Evolutionary conservation across 2,113 vertebrate species (phyloP), one percentile per base, ranked within the genome.

Genomic region (Mus pahari): DNA sequence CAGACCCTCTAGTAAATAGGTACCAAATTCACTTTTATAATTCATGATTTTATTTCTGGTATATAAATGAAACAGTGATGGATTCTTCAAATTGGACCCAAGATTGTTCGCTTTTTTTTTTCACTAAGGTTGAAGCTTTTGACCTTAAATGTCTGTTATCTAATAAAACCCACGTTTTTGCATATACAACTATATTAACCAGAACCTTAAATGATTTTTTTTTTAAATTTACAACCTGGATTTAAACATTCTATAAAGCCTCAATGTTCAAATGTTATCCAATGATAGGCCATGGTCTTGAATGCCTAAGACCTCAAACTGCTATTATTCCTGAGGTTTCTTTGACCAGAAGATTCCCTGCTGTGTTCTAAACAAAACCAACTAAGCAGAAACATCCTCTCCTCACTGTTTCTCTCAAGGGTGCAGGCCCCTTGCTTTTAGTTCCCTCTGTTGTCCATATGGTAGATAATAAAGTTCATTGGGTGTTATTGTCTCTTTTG

Each of bases 241-340:
- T 31, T 81, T 70, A 17, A 3, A 22, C n/a, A 55, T 20, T 5
- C 16, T 36, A 33, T 4, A 28, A 66, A 89, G 36, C 3, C 0
- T 45, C 2, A 62, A 2, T n/a, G 9, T 0, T 48, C 1, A 22
- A 12, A 8, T 73, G 1, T 33, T 75, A 70, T 5, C 48, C 10
- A 26, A 0, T 83, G 28, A 42, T 14, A 70, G 39, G 0, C 2
- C 26, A 77, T 13, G 13, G 22, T n/a, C 33, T 89, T 79, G 11
- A 31, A 50, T 3, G n/a, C 66, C 2, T n/a, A 89, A 36, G 7
- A 2, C 2, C 3, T 9, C 19, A 36, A 19, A 7, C 0, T 58
- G 4, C 9, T 26, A 8, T 58, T 36, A 3, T 1, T 24, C 14
- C n/a, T 89, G 14, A 19, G 0, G 45, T 31, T 89, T 70, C 33